Evolutionary conservation across 1,140 invertebrate species (phyloP), one percentile per base, ranked within the genome.

Genomic region (Triops cancriformis): DNA sequence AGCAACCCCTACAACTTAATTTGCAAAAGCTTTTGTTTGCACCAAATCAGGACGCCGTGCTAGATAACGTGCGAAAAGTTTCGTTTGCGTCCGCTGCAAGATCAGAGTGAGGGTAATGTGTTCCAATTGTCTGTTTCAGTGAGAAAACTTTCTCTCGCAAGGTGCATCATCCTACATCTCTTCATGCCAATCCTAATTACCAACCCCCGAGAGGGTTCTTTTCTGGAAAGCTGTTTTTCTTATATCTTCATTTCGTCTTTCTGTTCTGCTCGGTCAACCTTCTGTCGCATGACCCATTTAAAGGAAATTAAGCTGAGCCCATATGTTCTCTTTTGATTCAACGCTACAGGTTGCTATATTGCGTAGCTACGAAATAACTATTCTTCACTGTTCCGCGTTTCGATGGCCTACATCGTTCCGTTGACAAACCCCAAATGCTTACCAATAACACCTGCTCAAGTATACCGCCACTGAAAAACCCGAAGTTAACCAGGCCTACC

Each of bases 161-260:
- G 14, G 51, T 37, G 31, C 31, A 37, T 37, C 51, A 64, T 64
- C 51, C 51, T 64, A 64, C n/a, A 64, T 64, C 51, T 18, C 51
- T 64, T n/a, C 51, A 64, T 64, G n/a, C n/a, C 51, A 64, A 64
- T 64, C 51, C 51, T 64, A 18, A 64, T 64, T 64, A n/a, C 51
- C 23, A 64, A 64, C 23, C 51, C 51, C 51, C 51, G 23, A 11
- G 51, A 23, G 51, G 51, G 51, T 64, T 64, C 51, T 14, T 64
- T 18, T 23, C 14, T 18, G 51, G n/a, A 64, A 64, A 23, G 18
- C n/a, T 64, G 51, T 64, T 64, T 23, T 64, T 64, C 51, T 64
- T 64, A 23, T 23, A 18, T 64, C 51, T 64, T 64, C 51, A 64
- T 23, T 64, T 64, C 51, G 18, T 64, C 51, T 4, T 23, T 23